Evolutionary conservation across 2,797 vertebrate species (phyloP), one percentile per base, ranked within the genome.

Genomic region (Anolis apletophallus): DNA sequence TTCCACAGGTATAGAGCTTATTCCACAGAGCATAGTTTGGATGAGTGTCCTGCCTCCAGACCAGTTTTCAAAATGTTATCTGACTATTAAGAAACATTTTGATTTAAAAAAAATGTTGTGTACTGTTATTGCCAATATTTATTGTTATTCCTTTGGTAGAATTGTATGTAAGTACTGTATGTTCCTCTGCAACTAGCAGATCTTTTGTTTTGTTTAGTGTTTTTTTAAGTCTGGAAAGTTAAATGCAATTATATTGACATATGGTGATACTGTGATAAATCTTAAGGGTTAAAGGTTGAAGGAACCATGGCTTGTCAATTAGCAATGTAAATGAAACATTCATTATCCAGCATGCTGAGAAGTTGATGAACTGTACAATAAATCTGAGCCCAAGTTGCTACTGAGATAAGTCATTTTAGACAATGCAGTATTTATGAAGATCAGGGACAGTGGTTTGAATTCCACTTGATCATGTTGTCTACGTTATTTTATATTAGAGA

Each of bases 361-460:
- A 98, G 98, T 98, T 99, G 98, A 99, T 99, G 98, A 99, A 98
- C 98, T 99, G 98, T 99, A 97, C 97, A 97, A 97, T 97, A 98
- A 97, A 98, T 98, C 97, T 97, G 97, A 98, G 97, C 97, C 97
- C 95, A 97, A 98, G 97, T 97, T 97, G 97, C 97, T 96, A 97
- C 96, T 96, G 96, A 97, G 96, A 98, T 96, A 96, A 97, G 96
- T 97, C 97, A 97, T 98, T 97, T 97, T 93, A 97, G 97, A 96
- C 95, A 96, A 94, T 97, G 94, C 94, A 17, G 94, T 96, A 95
- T 96, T 97, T 97, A 97, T 95, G 93, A 96, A 91, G 85, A 94
- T 93, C 84, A 93, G 94, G 95, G 92, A 96, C 93, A 90, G 82
- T 94, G 84, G 91, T 95, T 92, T 91, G 90, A 80, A 94, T 94